These are phyloP conservation scores for Leptinotarsa haldemani DNA, from an alignment of 2,888 invertebrate genomes.

Conservation along the genomic window DNA sequence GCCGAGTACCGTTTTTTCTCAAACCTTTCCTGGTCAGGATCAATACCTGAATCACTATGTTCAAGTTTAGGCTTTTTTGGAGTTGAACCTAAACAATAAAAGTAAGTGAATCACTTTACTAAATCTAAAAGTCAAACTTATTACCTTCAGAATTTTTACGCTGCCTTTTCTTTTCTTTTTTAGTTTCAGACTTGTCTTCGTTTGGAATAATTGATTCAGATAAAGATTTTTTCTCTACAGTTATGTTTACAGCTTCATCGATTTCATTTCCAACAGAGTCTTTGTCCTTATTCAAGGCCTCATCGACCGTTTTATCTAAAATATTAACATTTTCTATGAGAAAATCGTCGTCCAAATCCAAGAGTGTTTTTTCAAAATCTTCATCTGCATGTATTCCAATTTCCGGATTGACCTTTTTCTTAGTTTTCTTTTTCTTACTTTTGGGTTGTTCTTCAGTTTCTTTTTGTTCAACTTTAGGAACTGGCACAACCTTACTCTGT, in stretches of 20 bases:
- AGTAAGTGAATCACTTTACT: conserved; percentile 46
- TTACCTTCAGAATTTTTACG: conserved; percentile 47
- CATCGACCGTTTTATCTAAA: conserved; percentile 58
- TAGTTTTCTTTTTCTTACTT: conserved; percentile 50
- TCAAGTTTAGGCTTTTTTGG: conserved; percentile 56
- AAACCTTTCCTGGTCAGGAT: conserved; percentile 75
- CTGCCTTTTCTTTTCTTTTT: conserved; percentile 43
- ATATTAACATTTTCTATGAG: conserved; percentile 57
- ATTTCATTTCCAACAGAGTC: conserved; percentile 36
- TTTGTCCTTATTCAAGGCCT: conserved; percentile 43
- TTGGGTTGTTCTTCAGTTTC: conserved; percentile 42
- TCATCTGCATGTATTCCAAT: conserved; percentile 74
- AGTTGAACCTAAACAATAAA: conserved; percentile 44
- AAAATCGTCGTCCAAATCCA: conserved; percentile 72
- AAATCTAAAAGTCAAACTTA: conserved; percentile 18
- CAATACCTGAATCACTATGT: conserved; percentile 61
- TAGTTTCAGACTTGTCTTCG: conserved; percentile 3
- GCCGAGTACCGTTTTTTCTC: conserved; percentile 76
- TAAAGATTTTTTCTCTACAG: conserved; percentile 21
- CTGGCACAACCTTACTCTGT: conserved; percentile 63
- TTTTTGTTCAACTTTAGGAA: conserved; percentile 39
- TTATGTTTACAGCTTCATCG: neutral
- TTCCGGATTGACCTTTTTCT: conserved; percentile 55
- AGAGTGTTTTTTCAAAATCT: conserved; percentile 77
- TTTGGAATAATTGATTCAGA: neutral